Percentiles rank a stretch among this genome's conserved stretches.
Conservation (phyloP, 1,140 invertebrate genomes). For the Magallana gigas region DNA sequence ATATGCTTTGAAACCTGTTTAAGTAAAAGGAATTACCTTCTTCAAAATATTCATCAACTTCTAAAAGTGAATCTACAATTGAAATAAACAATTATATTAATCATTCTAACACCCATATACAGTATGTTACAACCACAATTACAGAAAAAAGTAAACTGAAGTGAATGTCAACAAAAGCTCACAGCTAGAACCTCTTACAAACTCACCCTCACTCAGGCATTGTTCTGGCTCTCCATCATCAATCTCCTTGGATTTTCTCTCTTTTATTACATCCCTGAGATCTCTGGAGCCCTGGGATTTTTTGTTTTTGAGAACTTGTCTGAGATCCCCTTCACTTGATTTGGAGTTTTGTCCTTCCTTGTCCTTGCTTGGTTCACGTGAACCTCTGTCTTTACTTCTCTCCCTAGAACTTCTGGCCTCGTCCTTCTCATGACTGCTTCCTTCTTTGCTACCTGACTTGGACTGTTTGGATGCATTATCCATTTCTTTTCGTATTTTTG, state of each 20-base stretch:
- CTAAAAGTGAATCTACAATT: not conserved
- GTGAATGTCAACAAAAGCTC: not conserved
- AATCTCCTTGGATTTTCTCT: not conserved
- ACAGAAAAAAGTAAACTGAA: not conserved
- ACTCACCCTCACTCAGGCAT: not conserved
- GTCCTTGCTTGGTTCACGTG: not conserved
- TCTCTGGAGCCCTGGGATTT: slow-evolving; percentile 24
- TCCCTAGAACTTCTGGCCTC: not conserved
- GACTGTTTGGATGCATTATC: not conserved
- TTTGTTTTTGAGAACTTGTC: not conserved
- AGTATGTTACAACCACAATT: not conserved
- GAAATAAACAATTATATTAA: not conserved
- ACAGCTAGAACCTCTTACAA: not conserved
- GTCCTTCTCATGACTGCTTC: not conserved
- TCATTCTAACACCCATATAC: not conserved
- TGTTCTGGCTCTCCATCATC: not conserved
- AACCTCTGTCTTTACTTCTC: not conserved
- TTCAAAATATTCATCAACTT: not conserved
- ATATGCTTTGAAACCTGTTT: no score
- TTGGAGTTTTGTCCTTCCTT: not conserved
- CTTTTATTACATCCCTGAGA: slow-evolving; percentile 7
- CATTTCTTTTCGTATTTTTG: not conserved
- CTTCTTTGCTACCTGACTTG: not conserved
- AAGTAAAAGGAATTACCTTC: not conserved
- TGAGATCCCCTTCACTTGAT: not conserved